A percentile compares a stretch with the other conserved stretches of the same genome.
Conservation (phyloP, 2,113 vertebrate genomes). For the Microtus ochrogaster region DNA sequence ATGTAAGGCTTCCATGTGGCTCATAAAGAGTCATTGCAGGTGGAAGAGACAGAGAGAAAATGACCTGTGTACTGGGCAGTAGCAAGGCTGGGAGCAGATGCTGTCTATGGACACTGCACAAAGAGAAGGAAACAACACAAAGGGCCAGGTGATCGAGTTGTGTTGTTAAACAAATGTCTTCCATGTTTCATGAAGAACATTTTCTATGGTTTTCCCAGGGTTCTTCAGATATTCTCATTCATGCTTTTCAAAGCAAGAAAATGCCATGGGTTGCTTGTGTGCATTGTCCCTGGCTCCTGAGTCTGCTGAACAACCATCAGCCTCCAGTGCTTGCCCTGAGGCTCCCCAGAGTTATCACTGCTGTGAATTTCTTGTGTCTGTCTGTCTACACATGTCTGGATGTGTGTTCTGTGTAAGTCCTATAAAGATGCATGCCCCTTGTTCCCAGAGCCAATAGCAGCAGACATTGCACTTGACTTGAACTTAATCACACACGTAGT, state of each 20-base stretch:
- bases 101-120: too few relatives aligned
- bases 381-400: background rate
- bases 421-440: background rate
- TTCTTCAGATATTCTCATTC: background rate
- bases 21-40: background rate
- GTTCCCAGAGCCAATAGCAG: background rate
- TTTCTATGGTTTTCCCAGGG: background rate
- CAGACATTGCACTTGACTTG: background rate
- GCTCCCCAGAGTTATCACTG: background rate
- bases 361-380: background rate
- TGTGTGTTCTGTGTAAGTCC: background rate
- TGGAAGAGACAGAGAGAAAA: background rate
- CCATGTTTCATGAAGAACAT: background rate
- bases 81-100: background rate
- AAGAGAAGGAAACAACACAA: background rate
- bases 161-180: background rate
- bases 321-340: background rate
- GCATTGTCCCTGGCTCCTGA: background rate
- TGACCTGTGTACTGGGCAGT: too few relatives aligned
- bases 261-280: too few relatives aligned
- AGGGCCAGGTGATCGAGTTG: fast-evolving
- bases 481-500: background rate
- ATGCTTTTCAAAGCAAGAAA: background rate
- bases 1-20: background rate
- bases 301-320: background rate